Conservation (phyloP, 2,888 invertebrate species). For the Listrodromus nycthemerus region DNA sequence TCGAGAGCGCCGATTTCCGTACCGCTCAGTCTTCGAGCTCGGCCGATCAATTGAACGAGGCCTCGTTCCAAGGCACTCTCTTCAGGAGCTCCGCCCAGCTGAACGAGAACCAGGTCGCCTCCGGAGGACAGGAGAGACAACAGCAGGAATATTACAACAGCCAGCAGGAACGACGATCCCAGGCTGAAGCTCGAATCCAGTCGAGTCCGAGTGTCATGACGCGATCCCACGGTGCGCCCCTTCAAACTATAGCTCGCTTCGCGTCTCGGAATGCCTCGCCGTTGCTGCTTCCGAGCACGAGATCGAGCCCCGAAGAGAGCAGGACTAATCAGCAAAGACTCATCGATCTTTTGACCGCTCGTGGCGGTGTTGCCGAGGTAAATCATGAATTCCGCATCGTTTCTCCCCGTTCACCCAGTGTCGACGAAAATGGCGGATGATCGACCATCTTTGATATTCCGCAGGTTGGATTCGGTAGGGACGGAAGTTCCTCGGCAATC, state of each 20-base stretch:
- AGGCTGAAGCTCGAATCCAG: background rate
- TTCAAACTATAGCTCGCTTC: constrained; percentile 72
- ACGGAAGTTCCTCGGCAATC: constrained; percentile 80
- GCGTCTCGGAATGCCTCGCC: constrained; percentile 75
- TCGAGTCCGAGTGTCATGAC: constrained; percentile 69
- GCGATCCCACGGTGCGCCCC: constrained; percentile 73
- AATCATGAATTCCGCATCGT: constrained; percentile 27
- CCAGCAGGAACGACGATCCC: constrained; percentile 53
- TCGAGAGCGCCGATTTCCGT: constrained; percentile 82
- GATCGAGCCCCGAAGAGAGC: constrained; percentile 81
- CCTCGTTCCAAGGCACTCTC: constrained; percentile 43
- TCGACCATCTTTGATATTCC: background rate
- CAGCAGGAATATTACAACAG: constrained; percentile 30
- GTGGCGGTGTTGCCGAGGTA: constrained; percentile 83
- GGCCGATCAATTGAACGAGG: constrained; percentile 13
- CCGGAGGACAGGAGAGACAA: constrained; percentile 60
- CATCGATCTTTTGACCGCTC: constrained; percentile 85
- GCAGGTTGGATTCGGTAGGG: constrained; percentile 81
- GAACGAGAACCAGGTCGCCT: constrained; percentile 59
- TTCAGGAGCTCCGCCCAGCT: constrained; percentile 60
- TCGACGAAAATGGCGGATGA: background rate
- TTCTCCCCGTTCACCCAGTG: background rate
- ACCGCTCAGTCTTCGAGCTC: constrained; percentile 49
- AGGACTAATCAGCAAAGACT: constrained; percentile 85
- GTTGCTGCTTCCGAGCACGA: constrained; percentile 78